Conservation (phyloP, 2,113 vertebrate genomes). For the Piliocolobus tephrosceles region DNA sequence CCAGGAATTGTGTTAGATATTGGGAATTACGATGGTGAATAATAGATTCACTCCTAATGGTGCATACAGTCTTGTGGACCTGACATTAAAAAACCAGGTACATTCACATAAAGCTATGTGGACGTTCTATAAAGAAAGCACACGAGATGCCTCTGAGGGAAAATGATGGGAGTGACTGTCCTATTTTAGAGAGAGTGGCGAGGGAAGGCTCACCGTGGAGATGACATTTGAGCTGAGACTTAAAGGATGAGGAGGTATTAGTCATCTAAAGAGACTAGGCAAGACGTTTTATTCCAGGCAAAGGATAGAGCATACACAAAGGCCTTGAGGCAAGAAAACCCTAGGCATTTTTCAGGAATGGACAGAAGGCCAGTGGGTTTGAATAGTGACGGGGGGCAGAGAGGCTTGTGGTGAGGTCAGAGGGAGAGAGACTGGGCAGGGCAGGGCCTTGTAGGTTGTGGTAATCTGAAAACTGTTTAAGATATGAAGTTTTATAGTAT, state of each 20-base stretch:
- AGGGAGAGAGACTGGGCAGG: neutral
- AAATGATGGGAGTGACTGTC: neutral
- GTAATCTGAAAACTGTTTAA: slow-evolving; percentile 8
- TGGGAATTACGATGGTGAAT: neutral
- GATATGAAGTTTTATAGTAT: too few relatives aligned
- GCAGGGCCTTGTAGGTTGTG: neutral
- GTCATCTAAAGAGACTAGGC: neutral
- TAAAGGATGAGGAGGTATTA: neutral
- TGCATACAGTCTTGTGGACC: neutral
- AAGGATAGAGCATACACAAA: neutral
- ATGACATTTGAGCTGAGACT: slow-evolving; percentile 12
- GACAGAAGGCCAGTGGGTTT: neutral
- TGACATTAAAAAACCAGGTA: neutral
- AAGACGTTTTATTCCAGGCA: neutral
- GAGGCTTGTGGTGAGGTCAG: neutral
- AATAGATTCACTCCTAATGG: neutral
- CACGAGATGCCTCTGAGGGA: neutral
- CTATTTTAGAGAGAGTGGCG: neutral
- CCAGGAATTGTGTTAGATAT: neutral
- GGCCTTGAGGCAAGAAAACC: neutral
- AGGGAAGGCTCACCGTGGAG: neutral
- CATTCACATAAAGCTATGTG: neutral
- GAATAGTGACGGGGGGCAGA: neutral
- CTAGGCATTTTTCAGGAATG: neutral
- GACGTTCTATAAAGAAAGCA: slow-evolving; percentile 9